Conservation (phyloP, 2,888 invertebrate species). For the Lycaena phlaeas region DNA sequence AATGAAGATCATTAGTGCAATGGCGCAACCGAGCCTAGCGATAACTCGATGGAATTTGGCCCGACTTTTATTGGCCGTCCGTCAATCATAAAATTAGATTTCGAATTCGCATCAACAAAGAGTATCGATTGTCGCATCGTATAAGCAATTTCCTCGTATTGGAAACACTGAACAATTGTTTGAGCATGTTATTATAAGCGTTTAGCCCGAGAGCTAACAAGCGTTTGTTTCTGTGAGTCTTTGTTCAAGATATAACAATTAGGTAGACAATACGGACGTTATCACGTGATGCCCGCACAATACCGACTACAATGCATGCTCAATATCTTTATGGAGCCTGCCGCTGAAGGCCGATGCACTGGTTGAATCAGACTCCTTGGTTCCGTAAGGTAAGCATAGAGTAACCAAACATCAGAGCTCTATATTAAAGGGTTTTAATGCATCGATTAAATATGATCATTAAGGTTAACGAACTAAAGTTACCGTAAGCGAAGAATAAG, state of each 20-base stretch:
- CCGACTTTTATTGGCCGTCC: slow-evolving; percentile 35
- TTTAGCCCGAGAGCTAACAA: slow-evolving; percentile 59
- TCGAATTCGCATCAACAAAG: not conserved
- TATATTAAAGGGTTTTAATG: not conserved
- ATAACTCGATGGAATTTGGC: slow-evolving; percentile 41
- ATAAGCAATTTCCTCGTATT: slow-evolving; percentile 65
- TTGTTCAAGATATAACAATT: slow-evolving; percentile 66
- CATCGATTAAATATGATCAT: no score
- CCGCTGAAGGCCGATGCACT: slow-evolving; percentile 60
- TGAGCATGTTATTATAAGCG: slow-evolving; percentile 65
- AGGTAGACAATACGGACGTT: slow-evolving; percentile 51
- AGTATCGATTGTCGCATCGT: slow-evolving; percentile 14
- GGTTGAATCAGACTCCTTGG: slow-evolving; percentile 48
- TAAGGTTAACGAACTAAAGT: no score
- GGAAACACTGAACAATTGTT: slow-evolving; percentile 57
- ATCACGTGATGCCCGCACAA: slow-evolving; percentile 43
- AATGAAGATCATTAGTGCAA: slow-evolving; percentile 68
- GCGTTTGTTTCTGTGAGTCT: slow-evolving; percentile 64
- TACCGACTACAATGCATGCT: slow-evolving; percentile 52
- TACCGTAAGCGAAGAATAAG: no score
- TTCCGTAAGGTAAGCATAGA: slow-evolving; percentile 29
- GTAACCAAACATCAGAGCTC: slow-evolving; percentile 12
- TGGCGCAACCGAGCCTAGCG: no score
- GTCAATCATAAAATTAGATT: slow-evolving; percentile 31
- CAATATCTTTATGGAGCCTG: slow-evolving; percentile 64